Base-by-base conservation (phyloP, 2,888 invertebrate species). In the Congeria kusceri region DNA sequence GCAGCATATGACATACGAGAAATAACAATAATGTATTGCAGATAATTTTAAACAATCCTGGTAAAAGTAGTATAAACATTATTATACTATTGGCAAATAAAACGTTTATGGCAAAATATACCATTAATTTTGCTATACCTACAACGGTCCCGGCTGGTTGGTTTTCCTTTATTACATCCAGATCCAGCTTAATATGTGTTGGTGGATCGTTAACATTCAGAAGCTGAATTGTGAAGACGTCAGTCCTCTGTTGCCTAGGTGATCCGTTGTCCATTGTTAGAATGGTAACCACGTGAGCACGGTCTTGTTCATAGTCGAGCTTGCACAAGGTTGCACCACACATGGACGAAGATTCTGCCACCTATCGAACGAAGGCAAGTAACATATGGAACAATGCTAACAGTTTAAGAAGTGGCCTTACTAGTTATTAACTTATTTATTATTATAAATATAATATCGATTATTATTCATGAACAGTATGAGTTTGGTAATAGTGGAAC, bases 121-220 rank as follows among this genome's bases (percentile, higher is more conserved):
- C 13, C 15, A 15, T 39, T 39, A 5, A 39, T 39, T 39, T 39
- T 3, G 39, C 39, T 39, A 39, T 77, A 85, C 86, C 86, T 23
- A 86, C 66, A 23, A 71, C 28, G 11, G 80, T 68, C 39, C 79
- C 80, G 4, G 61, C 29, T 20, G 70, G 67, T n/a, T 78, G 69
- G 49, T 87, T 87, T 67, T 88, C 88, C 28, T 76, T 71, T 4
- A 88, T 67, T 3, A 71, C 70, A 53, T 77, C 65, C 15, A 79
- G 68, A n/a, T 81, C 70, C 27, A 84, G 49, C 11, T 61, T 70
- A 13, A 86, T 56, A 49, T 78, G 71, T 20, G 71, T 64, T 18
- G 88, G 88, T 11, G 85, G 76, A 49, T 88, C 88, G 63, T 88
- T 88, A n/a, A 53, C 66, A 63, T 88, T 80, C 9, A 57, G 69